Percentiles rank a stretch among this genome's conserved stretches.
phyloP scores from a whole-genome alignment of 1,140 invertebrate species.

The Drosophila persimilis region DNA sequence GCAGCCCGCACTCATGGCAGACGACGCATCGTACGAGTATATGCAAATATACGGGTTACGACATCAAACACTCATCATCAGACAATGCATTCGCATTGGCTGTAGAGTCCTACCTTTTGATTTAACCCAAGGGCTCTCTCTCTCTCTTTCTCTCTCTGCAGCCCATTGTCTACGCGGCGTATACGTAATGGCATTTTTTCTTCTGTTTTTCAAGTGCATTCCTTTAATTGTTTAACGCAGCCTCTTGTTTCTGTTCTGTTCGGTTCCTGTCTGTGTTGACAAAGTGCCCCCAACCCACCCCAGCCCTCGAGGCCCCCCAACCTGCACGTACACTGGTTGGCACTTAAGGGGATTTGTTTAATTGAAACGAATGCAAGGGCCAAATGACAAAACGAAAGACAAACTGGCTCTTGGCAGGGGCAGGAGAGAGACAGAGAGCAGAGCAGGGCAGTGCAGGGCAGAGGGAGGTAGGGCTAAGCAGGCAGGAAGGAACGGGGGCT shows the following conservation, averaged over 20 bases:
- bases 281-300: slow-evolving; percentile 47
- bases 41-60: slow-evolving; percentile 53
- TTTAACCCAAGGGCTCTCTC: not conserved
- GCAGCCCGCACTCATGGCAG: slow-evolving; percentile 19
- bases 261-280: slow-evolving; percentile 64
- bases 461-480: not conserved
- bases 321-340: slow-evolving; percentile 71
- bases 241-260: slow-evolving; percentile 7
- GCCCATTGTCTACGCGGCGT: slow-evolving; percentile 53
- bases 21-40: not conserved
- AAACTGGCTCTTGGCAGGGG: slow-evolving; percentile 34
- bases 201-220: slow-evolving; percentile 64
- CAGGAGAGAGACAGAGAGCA: not conserved
- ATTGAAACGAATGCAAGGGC: slow-evolving; percentile 74
- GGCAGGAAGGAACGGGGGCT: slow-evolving; percentile 1
- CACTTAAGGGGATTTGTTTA: slow-evolving; percentile 82
- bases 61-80: slow-evolving; percentile 65
- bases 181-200: slow-evolving; percentile 56
- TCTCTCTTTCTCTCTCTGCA: no score
- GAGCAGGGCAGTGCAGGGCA: no score
- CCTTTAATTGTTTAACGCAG: slow-evolving; percentile 75
- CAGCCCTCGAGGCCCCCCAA: not conserved
- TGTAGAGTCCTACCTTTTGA: slow-evolving; percentile 27
- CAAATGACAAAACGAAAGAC: slow-evolving; percentile 47
- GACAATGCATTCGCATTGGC: slow-evolving; percentile 44